Conservation (phyloP, 1,140 invertebrate species). For the Lethrus apterus region DNA sequence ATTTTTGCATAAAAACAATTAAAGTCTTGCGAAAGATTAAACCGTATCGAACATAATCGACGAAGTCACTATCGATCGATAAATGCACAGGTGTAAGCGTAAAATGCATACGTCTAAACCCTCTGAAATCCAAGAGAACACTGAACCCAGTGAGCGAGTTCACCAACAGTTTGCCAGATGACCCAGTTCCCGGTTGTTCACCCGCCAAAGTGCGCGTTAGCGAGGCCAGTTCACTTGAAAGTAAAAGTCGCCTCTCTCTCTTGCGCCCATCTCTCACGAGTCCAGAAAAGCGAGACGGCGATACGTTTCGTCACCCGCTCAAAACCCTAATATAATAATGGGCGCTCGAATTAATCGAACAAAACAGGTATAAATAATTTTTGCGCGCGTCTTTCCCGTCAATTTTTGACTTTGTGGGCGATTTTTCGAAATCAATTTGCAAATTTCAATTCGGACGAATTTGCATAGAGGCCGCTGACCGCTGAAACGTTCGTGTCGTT, state of each 20-base stretch:
- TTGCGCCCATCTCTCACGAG: conserved; percentile 16
- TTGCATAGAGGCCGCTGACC: too few species aligned
- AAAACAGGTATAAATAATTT: conserved; percentile 13
- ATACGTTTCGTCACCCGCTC: conserved; percentile 28
- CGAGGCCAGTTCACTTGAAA: conserved; percentile 47
- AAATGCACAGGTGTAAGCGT: not conserved
- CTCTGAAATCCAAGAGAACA: conserved; percentile 34
- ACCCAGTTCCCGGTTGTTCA: conserved; percentile 59
- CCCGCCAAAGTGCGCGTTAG: conserved; percentile 40
- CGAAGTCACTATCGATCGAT: not conserved
- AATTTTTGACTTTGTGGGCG: too few species aligned
- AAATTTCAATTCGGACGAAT: too few species aligned
- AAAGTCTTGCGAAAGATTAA: not conserved
- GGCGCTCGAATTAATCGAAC: conserved; percentile 9
- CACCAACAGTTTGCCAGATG: conserved; percentile 51
- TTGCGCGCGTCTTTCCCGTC: too few species aligned
- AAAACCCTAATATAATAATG: conserved; percentile 14
- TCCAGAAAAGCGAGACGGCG: conserved; percentile 19
- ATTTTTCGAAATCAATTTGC: too few species aligned
- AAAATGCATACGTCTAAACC: conserved; percentile 28
- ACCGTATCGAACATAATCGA: not conserved
- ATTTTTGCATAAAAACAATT: conserved; percentile 19
- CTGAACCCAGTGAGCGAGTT: conserved; percentile 41
- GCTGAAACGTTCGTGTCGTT: too few species aligned
- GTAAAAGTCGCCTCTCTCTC: conserved; percentile 47